Percentiles rank a stretch among this genome's conserved stretches.
Evolutionary conservation across 1,140 invertebrate species (phyloP).

Genomic region (Drosophila gunungcola): DNA sequence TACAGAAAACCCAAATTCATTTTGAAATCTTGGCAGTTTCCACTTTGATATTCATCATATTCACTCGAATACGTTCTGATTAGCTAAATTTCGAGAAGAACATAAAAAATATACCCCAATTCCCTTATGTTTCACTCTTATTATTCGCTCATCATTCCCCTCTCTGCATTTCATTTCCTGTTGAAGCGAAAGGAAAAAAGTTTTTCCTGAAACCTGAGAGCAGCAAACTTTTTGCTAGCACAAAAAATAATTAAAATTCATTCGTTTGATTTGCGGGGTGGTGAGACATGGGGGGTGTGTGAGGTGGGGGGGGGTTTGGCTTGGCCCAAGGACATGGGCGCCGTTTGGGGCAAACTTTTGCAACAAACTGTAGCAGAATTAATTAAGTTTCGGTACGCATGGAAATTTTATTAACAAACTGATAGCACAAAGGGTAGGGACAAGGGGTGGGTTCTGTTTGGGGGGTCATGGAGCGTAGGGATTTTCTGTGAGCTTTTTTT

Average conservation of each 20-base stretch:
- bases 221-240: slow-evolving; percentile 26
- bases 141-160: slow-evolving; percentile 5
- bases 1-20: background rate
- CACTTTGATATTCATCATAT: slow-evolving; percentile 29
- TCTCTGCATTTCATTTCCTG: slow-evolving; percentile 2
- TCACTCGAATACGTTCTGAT: slow-evolving; percentile 43
- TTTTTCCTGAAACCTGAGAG: slow-evolving; percentile 25
- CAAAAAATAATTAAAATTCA: slow-evolving; percentile 82
- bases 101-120: slow-evolving; percentile 29
- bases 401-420: slow-evolving; percentile 74
- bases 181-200: slow-evolving; percentile 21
- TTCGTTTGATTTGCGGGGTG: slow-evolving; percentile 72
- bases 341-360: slow-evolving; percentile 56
- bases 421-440: slow-evolving; percentile 17
- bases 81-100: slow-evolving; percentile 20
- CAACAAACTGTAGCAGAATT: slow-evolving; percentile 78
- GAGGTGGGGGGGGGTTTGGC: background rate
- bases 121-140: slow-evolving; percentile 6
- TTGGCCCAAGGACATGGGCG: slow-evolving; percentile 20
- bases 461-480: background rate
- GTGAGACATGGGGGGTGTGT: too few relatives aligned
- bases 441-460: background rate
- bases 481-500: background rate
- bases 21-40: slow-evolving; percentile 2
- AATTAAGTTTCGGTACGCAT: slow-evolving; percentile 82